Percentiles rank a stretch among this genome's conserved stretches.
These are phyloP conservation scores for Varecia variegata DNA, from an alignment of 2,797 vertebrate genomes.

Conservation along the genomic window DNA sequence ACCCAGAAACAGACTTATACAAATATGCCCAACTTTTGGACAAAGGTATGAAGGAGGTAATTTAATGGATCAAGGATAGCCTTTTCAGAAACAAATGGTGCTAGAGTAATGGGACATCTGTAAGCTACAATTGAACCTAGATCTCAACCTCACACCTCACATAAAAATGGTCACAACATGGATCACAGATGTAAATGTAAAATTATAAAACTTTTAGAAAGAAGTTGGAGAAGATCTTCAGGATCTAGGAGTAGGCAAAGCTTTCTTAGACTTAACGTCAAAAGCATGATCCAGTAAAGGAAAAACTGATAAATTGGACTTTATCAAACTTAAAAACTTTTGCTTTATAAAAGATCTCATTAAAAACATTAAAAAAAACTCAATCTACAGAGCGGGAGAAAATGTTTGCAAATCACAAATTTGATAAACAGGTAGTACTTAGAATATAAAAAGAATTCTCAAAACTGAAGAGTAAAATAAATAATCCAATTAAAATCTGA, in stretches of 20 bases:
- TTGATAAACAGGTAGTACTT: background rate
- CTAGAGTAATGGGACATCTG: background rate
- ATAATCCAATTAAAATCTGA: background rate
- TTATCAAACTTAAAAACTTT: background rate
- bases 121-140: background rate
- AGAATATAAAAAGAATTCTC: background rate
- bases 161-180: background rate
- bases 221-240: background rate
- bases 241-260: background rate
- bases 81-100: background rate
- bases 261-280: background rate
- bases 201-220: background rate
- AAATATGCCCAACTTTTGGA: background rate
- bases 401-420: background rate
- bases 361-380: background rate
- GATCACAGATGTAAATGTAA: background rate
- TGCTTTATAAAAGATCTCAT: background rate
- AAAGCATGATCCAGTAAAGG: background rate
- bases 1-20: background rate
- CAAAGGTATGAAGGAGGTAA: background rate
- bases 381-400: background rate
- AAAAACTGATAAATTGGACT: background rate
- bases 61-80: background rate
- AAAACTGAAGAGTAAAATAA: background rate
- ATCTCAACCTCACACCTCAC: background rate